Conservation (phyloP, 2,888 invertebrate species). For the Dryobota labecula region DNA sequence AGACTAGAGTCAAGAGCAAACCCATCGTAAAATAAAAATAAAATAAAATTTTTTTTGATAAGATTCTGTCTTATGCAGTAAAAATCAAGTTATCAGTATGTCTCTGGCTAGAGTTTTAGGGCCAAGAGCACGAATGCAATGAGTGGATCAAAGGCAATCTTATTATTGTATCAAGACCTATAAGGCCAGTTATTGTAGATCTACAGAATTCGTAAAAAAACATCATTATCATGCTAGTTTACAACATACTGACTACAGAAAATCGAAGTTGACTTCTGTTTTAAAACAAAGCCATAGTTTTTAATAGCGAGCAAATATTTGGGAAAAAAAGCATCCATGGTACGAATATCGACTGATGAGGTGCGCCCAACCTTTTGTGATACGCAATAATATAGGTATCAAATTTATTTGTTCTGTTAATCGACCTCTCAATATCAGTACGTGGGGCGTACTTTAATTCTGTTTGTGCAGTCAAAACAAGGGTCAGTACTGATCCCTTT, state of each 20-base stretch:
- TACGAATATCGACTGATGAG: conserved; percentile 29
- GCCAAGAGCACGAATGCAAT: neutral
- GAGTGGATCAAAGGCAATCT: neutral
- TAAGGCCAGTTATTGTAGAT: no score
- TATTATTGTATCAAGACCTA: neutral
- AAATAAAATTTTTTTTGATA: no score
- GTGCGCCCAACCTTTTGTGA: conserved; percentile 42
- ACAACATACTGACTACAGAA: neutral
- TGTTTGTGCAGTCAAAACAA: conserved; percentile 87
- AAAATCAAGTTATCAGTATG: neutral
- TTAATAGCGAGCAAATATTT: conserved; percentile 21
- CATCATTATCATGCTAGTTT: neutral
- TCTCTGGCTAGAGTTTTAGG: neutral
- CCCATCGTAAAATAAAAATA: no score
- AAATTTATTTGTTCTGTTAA: conserved; percentile 79
- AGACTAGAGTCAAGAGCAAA: no score
- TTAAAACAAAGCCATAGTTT: conserved; percentile 16
- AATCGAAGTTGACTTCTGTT: neutral
- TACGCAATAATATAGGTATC: conserved; percentile 63
- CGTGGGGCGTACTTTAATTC: conserved; percentile 84
- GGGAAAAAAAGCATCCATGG: conserved; percentile 6
- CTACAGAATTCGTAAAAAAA: neutral
- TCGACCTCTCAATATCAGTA: conserved; percentile 81
- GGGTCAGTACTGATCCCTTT: conserved; percentile 81
- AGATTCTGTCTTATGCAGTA: neutral